A percentile compares a stretch with the other conserved stretches of the same genome.
These are phyloP conservation scores for Cyphomyrmex costatus DNA, from an alignment of 1,140 invertebrate species.

Conservation along the genomic window DNA sequence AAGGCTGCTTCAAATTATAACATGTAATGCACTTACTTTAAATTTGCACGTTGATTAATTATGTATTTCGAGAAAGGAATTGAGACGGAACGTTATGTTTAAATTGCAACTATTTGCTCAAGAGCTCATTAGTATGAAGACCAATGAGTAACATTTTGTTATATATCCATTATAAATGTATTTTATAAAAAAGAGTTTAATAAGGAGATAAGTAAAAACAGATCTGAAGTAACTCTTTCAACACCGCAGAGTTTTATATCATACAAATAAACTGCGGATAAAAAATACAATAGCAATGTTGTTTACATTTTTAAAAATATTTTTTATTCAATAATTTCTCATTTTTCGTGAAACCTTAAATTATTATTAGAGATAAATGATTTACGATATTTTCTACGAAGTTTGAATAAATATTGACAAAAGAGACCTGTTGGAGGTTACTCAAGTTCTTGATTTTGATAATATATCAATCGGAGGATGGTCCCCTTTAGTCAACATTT, in stretches of 20 bases:
- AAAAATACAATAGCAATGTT: neutral
- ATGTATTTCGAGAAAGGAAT: neutral
- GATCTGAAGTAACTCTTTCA: constrained; percentile 31
- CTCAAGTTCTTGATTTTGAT: too few species aligned
- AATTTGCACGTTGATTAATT: neutral
- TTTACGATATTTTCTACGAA: neutral
- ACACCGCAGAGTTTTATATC: constrained; percentile 52
- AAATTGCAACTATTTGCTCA: constrained; percentile 37
- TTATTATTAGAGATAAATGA: neutral
- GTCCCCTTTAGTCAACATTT: too few species aligned
- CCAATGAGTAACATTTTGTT: constrained; percentile 6
- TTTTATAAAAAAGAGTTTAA: constrained; percentile 9
- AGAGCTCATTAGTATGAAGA: constrained; percentile 40
- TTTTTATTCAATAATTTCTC: constrained; percentile 1
- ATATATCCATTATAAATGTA: constrained; percentile 34
- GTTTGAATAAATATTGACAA: too few species aligned
- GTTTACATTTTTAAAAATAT: constrained; percentile 24
- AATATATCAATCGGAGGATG: too few species aligned
- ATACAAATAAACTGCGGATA: neutral
- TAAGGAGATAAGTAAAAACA: neutral
- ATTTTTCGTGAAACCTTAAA: neutral
- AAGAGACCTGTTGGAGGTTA: too few species aligned
- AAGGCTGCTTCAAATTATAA: neutral
- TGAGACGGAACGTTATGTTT: neutral
- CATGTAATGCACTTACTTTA: neutral